Conservation (phyloP, 2,888 invertebrate genomes). For the Xanthorhoe designata region DNA sequence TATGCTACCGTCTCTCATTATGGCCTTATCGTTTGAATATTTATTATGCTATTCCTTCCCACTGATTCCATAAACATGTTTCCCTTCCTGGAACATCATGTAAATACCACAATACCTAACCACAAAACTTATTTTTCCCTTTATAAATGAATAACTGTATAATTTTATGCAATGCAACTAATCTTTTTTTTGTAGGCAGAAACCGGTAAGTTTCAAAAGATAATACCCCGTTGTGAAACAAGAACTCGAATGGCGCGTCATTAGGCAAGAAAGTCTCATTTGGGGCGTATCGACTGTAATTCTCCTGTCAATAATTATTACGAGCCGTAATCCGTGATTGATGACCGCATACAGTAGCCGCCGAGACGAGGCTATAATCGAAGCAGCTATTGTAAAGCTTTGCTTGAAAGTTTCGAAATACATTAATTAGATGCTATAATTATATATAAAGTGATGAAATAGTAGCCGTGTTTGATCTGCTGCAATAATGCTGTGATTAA, state of each 20-base stretch:
- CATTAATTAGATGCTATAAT: conserved; percentile 75
- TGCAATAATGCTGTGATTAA: conserved; percentile 58
- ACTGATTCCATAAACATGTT: background rate
- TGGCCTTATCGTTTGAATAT: background rate
- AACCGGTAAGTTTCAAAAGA: conserved; percentile 3
- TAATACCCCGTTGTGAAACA: conserved; percentile 41
- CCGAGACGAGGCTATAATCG: conserved; percentile 66
- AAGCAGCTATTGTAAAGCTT: conserved; percentile 63
- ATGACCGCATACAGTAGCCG: conserved; percentile 70
- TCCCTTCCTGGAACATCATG: conserved; percentile 4
- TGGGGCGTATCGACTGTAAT: conserved; percentile 59
- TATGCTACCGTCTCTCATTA: background rate
- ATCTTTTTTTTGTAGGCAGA: conserved; percentile 3
- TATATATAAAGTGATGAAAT: conserved; percentile 67
- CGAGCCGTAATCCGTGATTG: conserved; percentile 74
- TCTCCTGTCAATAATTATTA: conserved; percentile 79
- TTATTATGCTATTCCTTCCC: background rate
- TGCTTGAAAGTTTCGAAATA: conserved; percentile 41
- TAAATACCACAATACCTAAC: background rate
- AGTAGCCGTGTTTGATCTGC: conserved; percentile 56
- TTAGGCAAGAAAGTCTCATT: conserved; percentile 60
- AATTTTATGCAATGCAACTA: background rate
- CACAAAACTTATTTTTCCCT: background rate
- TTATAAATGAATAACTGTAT: background rate
- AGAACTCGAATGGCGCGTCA: conserved; percentile 45